Conservation (phyloP, 2,888 invertebrate genomes). For the Folsomia manolachei region DNA sequence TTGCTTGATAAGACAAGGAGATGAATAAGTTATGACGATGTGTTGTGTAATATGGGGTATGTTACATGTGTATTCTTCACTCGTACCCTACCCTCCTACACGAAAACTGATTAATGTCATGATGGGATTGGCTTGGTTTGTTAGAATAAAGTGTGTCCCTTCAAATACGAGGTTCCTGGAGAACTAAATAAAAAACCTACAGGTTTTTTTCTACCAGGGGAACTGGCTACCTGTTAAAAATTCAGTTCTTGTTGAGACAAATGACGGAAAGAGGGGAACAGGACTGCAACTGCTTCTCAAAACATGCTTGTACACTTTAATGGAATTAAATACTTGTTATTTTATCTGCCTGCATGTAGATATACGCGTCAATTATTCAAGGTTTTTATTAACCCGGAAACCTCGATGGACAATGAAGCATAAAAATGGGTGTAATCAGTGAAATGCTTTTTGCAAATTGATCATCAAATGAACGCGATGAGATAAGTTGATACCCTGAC, state of each 20-base stretch:
- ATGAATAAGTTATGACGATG: slow-evolving; percentile 15
- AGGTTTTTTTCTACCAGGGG: not conserved
- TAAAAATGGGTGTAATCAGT: not conserved
- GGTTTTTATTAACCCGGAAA: not conserved
- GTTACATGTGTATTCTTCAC: not conserved
- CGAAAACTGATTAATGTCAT: slow-evolving; percentile 1
- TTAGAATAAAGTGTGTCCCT: not conserved
- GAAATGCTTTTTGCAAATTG: not conserved
- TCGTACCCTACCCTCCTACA: not conserved
- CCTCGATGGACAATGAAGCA: not conserved
- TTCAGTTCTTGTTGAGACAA: not conserved
- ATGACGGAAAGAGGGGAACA: not conserved
- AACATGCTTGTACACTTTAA: not conserved
- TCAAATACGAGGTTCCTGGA: not conserved
- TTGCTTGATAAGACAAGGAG: slow-evolving; percentile 10
- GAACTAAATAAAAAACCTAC: not conserved
- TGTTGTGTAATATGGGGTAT: not conserved
- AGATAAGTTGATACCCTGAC: not conserved
- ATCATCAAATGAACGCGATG: not conserved
- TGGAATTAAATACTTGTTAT: no score
- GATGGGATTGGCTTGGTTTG: not conserved
- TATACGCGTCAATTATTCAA: not conserved
- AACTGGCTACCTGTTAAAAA: not conserved
- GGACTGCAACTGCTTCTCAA: not conserved
- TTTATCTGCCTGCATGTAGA: no score